Percentiles rank a stretch among this genome's conserved stretches.
Conservation (phyloP, 2,113 vertebrate genomes). For the Dendrocopos noguchii region DNA sequence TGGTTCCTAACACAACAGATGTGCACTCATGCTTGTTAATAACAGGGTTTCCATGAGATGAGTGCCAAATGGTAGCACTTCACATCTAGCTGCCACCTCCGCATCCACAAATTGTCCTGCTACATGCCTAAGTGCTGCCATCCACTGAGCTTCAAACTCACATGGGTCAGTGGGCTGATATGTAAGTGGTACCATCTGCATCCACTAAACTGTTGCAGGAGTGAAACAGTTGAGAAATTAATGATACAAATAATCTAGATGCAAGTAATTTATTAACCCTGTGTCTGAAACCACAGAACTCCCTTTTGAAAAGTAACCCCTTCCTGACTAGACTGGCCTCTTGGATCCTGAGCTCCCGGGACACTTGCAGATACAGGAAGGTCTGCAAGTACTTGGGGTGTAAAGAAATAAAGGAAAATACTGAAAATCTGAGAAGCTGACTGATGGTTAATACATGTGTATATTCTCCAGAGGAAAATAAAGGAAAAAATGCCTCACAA, state of each 20-base stretch:
- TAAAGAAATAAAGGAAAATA: background rate
- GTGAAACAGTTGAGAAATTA: background rate
- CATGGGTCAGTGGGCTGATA: background rate
- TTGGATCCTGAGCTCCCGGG: background rate
- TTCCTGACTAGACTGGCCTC: background rate
- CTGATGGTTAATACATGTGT: background rate
- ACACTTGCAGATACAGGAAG: background rate
- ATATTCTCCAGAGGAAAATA: background rate
- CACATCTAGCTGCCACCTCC: background rate
- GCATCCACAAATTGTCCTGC: background rate
- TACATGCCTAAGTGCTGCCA: background rate
- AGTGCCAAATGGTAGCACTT: constrained; percentile 52
- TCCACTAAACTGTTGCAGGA: background rate
- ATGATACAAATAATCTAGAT: background rate
- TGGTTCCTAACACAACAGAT: background rate
- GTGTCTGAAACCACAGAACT: background rate
- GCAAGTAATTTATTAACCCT: background rate
- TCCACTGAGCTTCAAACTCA: background rate
- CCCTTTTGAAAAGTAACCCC: background rate
- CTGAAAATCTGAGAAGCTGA: background rate
- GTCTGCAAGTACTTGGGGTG: background rate
- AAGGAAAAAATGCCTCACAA: background rate
- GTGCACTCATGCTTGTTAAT: background rate
- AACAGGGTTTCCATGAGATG: background rate
- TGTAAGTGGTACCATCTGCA: background rate